Evolutionary conservation across 2,113 vertebrate genomes (phyloP).

Genomic region (Peucedramus taeniatus): DNA sequence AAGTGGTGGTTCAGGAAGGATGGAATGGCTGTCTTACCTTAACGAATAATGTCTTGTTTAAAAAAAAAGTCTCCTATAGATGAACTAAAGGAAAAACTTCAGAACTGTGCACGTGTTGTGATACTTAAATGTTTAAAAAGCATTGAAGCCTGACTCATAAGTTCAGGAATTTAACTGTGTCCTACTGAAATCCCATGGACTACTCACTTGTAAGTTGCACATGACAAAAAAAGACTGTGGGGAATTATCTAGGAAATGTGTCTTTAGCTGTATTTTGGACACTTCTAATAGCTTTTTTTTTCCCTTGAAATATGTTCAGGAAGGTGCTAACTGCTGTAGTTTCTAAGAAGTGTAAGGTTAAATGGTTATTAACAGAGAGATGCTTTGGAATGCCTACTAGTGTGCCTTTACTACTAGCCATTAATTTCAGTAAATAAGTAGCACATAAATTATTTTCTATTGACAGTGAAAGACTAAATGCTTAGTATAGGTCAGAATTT

Average conservation of each 20-base stretch:
- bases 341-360: background rate
- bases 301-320: background rate
- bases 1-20: background rate
- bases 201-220: background rate
- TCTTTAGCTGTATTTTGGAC: background rate
- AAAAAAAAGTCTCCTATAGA: background rate
- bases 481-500: background rate
- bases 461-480: background rate
- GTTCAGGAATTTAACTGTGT: background rate
- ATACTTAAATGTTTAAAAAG: background rate
- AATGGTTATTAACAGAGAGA: background rate
- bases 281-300: background rate
- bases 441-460: background rate
- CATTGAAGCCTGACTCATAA: background rate
- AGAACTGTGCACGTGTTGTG: background rate
- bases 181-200: background rate
- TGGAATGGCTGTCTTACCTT: background rate
- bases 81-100: background rate
- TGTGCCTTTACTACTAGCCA: background rate
- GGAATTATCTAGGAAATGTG: background rate
- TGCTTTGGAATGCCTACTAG: background rate
- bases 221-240: background rate
- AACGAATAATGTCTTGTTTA: background rate
- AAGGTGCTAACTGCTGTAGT: background rate
- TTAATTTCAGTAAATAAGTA: background rate